Conservation (phyloP, 2,113 vertebrate genomes). For the Apodemus speciosus region DNA sequence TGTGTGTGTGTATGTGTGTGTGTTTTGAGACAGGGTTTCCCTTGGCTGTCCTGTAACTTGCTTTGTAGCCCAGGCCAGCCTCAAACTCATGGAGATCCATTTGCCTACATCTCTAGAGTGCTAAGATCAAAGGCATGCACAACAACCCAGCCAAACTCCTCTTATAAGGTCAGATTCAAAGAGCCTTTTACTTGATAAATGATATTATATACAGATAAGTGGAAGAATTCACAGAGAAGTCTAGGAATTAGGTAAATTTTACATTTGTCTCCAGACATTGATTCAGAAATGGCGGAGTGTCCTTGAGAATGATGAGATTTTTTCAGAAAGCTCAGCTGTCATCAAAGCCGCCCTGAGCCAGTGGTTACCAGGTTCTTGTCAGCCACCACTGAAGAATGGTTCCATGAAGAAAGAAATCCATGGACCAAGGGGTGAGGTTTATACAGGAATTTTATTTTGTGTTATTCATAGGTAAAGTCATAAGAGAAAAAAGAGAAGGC, state of each 20-base stretch:
- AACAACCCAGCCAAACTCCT: too few species aligned
- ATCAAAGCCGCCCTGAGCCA: too few species aligned
- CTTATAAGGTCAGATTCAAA: background rate
- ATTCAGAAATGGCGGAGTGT: background rate
- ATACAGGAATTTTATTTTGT: background rate
- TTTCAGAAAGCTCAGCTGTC: background rate
- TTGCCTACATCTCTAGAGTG: background rate
- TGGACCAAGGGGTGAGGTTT: background rate
- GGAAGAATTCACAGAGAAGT: background rate
- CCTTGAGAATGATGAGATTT: background rate
- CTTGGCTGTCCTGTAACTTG: background rate
- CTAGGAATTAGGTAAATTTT: background rate
- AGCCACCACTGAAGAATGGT: too few species aligned
- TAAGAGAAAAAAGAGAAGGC: background rate
- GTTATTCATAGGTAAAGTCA: background rate
- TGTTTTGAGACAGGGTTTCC: background rate
- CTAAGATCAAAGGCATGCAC: background rate
- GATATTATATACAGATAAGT: background rate
- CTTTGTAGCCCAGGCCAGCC: background rate
- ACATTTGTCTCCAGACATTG: background rate
- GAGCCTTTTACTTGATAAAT: background rate
- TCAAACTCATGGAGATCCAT: background rate
- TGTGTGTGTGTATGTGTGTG: background rate
- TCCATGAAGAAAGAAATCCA: background rate
- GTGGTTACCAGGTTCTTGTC: background rate